Conservation (phyloP, 2,888 invertebrate genomes). For the Tinea semifulvella region DNA sequence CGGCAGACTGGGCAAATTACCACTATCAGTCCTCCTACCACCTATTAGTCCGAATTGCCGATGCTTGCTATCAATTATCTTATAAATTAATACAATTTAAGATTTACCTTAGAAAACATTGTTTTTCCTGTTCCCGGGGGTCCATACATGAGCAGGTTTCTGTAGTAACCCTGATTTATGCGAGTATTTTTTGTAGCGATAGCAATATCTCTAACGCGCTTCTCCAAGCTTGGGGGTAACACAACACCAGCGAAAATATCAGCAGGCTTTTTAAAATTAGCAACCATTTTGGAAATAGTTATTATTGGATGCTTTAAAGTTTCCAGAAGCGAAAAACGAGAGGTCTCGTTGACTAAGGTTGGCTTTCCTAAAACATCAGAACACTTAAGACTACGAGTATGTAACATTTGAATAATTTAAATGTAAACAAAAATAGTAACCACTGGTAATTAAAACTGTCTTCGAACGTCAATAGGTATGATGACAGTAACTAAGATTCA, state of each 20-base stretch:
- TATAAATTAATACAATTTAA: no score
- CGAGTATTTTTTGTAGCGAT: conserved; percentile 99
- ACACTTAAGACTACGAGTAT: no score
- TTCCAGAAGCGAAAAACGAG: conserved; percentile 89
- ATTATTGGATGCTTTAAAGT: conserved; percentile 88
- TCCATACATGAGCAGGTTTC: conserved; percentile 97
- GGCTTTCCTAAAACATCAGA: conserved; percentile 71
- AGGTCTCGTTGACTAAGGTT: conserved; percentile 93
- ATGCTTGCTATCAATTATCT: no score
- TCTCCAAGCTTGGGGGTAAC: conserved; percentile 89
- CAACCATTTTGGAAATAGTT: conserved; percentile 70
- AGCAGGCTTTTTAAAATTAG: conserved; percentile 69
- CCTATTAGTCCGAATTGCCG: no score
- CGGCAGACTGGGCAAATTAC: no score
- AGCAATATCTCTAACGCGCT: conserved; percentile 92
- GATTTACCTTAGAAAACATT: conserved; percentile 85
- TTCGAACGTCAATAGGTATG: no score
- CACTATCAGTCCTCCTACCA: no score
- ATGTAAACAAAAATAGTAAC: no score
- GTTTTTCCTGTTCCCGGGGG: conserved; percentile 99
- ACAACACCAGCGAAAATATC: conserved; percentile 82
- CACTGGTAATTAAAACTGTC: no score
- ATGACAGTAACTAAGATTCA: no score
- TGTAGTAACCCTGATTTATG: conserved; percentile 90
- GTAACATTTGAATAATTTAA: no score